phyloP scores from a whole-genome alignment of 1,140 invertebrate genomes.

The Lasioglossum baleicum region DNA sequence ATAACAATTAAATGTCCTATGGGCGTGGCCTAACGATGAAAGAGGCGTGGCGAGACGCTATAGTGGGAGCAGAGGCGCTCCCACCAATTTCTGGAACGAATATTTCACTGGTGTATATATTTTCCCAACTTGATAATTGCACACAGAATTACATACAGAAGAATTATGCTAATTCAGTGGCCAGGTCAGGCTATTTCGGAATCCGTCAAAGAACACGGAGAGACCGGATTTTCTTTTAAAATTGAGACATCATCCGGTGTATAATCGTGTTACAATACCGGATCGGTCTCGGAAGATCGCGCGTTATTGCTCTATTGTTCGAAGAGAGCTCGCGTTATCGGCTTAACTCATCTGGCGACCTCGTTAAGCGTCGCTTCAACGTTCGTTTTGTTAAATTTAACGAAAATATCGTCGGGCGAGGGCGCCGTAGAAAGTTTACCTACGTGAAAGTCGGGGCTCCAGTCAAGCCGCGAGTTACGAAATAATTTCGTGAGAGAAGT shows the following conservation, averaged over 20 bases:
- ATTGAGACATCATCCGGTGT: background rate
- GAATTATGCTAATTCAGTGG: no score
- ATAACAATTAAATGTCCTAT: no score
- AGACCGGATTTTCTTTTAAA: background rate
- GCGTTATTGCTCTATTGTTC: conserved; percentile 8
- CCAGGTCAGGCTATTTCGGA: no score
- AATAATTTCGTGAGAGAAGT: conserved; percentile 48
- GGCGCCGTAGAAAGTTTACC: conserved; percentile 29
- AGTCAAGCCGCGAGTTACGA: conserved; percentile 44
- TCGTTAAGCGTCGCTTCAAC: conserved; percentile 13
- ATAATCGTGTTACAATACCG: background rate
- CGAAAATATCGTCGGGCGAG: conserved; percentile 15
- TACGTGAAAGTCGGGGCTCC: conserved; percentile 41
- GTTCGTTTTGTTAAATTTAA: conserved; percentile 17
- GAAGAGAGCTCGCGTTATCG: conserved; percentile 10
- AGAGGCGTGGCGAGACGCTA: no score
- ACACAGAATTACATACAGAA: no score
- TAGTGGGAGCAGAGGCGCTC: no score
- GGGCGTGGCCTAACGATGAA: no score
- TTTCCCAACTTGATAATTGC: no score
- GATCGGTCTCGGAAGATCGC: background rate
- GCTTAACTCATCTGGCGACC: conserved; percentile 29
- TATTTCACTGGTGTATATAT: no score
- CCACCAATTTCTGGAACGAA: no score
- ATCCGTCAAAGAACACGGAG: no score